Conservation (phyloP, 2,888 invertebrate genomes). For the Eueremaeus valkanovi region DNA sequence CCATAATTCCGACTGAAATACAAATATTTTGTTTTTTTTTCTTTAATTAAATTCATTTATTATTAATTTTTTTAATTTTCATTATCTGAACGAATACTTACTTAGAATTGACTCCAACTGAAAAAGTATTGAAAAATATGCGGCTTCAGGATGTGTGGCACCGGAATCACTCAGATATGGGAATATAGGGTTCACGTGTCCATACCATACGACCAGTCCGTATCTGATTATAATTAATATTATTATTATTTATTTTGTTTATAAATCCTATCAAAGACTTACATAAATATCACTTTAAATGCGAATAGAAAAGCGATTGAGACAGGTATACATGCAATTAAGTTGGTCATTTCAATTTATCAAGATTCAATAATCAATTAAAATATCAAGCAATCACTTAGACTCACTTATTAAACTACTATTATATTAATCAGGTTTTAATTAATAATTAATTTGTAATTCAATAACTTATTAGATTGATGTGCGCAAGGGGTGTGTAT, state of each 20-base stretch:
- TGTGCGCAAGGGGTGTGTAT: too few relatives aligned
- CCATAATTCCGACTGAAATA: not conserved
- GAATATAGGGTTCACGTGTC: not conserved
- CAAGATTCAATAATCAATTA: not conserved
- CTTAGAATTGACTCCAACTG: not conserved
- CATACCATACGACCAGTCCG: not conserved
- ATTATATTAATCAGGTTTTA: too few relatives aligned
- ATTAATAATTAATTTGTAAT: too few relatives aligned
- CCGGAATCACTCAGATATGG: slow-evolving; percentile 14
- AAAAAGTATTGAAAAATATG: not conserved
- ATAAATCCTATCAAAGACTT: not conserved
- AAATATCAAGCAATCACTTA: not conserved
- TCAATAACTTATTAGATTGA: too few relatives aligned
- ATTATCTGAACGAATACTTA: not conserved
- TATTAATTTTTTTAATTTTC: too few relatives aligned
- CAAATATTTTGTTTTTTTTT: not conserved
- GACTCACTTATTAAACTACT: too few relatives aligned
- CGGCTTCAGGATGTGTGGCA: slow-evolving; percentile 10
- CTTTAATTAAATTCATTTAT: not conserved
- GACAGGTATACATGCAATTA: not conserved
- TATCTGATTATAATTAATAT: not conserved
- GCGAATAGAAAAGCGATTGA: slow-evolving; percentile 9
- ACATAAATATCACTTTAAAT: not conserved
- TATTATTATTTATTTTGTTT: not conserved
- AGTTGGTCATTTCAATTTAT: not conserved